Evolutionary conservation across 1,140 invertebrate species (phyloP).

Genomic region (Apocrypta bakeri): DNA sequence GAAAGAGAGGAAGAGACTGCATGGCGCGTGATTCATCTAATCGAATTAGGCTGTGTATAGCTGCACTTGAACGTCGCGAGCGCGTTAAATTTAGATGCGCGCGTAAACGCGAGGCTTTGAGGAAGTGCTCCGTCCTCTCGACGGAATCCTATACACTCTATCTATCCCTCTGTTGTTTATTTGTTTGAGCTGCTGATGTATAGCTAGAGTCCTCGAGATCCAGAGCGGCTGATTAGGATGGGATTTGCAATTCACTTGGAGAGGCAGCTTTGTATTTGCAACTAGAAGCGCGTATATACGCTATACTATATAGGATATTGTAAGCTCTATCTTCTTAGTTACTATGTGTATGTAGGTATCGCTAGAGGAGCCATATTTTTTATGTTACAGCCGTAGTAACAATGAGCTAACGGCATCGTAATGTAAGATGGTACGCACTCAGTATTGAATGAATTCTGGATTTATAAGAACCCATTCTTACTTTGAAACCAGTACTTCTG

Average conservation of each 20-base stretch:
- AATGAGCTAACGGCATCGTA: no score
- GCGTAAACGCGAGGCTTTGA: not conserved
- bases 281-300: not conserved
- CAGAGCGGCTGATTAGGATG: conserved; percentile 30
- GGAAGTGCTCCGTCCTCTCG: not conserved
- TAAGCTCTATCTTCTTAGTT: no score
- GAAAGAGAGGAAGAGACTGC: not conserved
- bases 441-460: no score
- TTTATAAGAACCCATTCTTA: no score
- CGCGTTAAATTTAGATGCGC: conserved; percentile 12
- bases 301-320: no score
- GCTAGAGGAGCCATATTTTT: no score
- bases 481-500: no score
- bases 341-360: no score
- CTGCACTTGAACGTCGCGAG: not conserved
- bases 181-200: not conserved
- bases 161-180: conserved; percentile 5
- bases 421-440: no score
- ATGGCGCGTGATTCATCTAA: conserved; percentile 3
- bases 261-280: not conserved
- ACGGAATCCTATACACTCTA: not conserved
- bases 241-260: conserved; percentile 31
- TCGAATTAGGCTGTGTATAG: conserved; percentile 1
- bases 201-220: not conserved
- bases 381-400: no score